phyloP scores from a whole-genome alignment of 2,888 invertebrate genomes.

The Drosophila pegasa region DNA sequence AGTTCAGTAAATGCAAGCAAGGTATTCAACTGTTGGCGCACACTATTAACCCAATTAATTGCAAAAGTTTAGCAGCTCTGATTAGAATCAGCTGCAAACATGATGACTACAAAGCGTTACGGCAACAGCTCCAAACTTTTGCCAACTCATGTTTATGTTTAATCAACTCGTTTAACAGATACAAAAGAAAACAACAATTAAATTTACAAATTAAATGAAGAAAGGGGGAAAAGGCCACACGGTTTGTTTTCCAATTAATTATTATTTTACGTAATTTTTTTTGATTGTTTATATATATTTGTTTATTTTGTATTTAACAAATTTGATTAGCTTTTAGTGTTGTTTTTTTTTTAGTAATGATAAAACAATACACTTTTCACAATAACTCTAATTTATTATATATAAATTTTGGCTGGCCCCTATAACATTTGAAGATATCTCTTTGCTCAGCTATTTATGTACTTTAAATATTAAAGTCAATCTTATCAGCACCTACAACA shows the following conservation, averaged over 20 bases:
- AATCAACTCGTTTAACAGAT: background rate
- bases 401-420: no score
- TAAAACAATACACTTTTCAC: no score
- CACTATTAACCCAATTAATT: constrained; percentile 63
- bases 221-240: no score
- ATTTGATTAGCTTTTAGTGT: no score
- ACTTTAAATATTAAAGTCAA: no score
- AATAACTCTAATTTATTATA: no score
- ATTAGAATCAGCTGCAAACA: constrained; percentile 62
- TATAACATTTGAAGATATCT: no score
- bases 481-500: no score
- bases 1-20: constrained; percentile 16
- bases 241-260: background rate
- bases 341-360: no score
- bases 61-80: constrained; percentile 63
- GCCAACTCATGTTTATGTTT: constrained; percentile 7
- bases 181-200: background rate
- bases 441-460: no score
- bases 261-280: background rate
- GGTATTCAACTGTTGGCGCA: constrained; percentile 52
- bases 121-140: constrained; percentile 35
- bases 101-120: constrained; percentile 54
- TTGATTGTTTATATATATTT: no score
- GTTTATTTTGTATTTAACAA: no score
- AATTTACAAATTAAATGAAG: background rate